Evolutionary conservation across 64 coral and sea anemone species (phyloP).

Genomic region (Actinia equina): DNA sequence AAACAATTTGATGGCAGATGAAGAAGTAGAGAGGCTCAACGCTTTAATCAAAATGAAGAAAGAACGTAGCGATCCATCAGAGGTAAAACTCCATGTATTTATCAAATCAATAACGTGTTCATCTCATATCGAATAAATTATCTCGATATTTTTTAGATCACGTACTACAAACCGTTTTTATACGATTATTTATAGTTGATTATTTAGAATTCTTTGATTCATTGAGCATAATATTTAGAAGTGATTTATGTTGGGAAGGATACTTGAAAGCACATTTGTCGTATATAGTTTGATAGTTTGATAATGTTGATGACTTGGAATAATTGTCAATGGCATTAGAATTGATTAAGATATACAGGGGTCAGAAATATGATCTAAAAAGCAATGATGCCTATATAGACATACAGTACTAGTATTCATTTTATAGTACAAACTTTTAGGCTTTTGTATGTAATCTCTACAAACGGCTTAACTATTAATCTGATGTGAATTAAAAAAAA

Average conservation of each 20-base stretch:
- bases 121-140: neutral
- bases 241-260: neutral
- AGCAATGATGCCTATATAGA: neutral
- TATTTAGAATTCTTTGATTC: neutral
- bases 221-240: neutral
- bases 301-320: neutral
- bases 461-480: too few relatives aligned
- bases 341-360: neutral
- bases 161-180: neutral
- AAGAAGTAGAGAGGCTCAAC: slow-evolving; percentile 30
- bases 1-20: neutral
- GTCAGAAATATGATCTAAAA: neutral
- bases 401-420: too few relatives aligned
- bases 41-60: slow-evolving; percentile 46
- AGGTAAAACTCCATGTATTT: slow-evolving; percentile 17
- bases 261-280: neutral
- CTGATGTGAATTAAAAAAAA: too few relatives aligned
- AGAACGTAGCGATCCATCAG: slow-evolving; percentile 10
- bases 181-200: neutral
- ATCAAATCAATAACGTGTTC: neutral
- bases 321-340: neutral
- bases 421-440: too few relatives aligned
- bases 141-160: neutral
- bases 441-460: too few relatives aligned
- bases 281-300: neutral